Conservation (phyloP, 2,797 vertebrate species). For the Hydrocynus forskahlii region DNA sequence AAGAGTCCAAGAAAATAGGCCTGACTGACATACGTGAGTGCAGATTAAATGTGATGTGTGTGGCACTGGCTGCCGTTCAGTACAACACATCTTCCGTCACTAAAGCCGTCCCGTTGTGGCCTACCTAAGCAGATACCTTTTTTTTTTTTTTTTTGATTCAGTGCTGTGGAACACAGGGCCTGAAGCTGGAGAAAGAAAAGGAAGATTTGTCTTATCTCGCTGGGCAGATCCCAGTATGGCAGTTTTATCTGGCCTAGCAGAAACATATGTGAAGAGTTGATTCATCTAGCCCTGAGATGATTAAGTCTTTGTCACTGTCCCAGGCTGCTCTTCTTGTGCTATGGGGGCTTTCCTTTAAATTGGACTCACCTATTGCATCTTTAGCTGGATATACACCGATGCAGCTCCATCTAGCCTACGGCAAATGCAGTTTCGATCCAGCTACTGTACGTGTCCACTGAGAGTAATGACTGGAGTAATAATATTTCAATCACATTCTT, state of each 20-base stretch:
- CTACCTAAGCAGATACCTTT: slow-evolving; percentile 25
- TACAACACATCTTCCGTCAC: slow-evolving; percentile 42
- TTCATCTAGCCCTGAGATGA: slow-evolving; percentile 69
- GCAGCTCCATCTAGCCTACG: slow-evolving; percentile 32
- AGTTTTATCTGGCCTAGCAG: slow-evolving; percentile 69
- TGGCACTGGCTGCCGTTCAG: slow-evolving; percentile 18
- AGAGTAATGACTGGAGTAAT: slow-evolving; percentile 42
- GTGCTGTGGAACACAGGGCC: slow-evolving; percentile 43
- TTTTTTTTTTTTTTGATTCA: slow-evolving; percentile 34
- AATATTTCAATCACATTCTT: slow-evolving; percentile 20
- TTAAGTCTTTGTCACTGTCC: slow-evolving; percentile 72
- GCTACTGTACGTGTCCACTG: slow-evolving; percentile 24
- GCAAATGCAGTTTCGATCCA: slow-evolving; percentile 41
- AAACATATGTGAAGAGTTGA: slow-evolving; percentile 63
- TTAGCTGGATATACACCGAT: slow-evolving; percentile 56
- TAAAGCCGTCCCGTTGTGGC: slow-evolving; percentile 28
- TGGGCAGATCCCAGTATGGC: slow-evolving; percentile 69
- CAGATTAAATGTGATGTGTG: slow-evolving; percentile 32
- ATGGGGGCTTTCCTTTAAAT: slow-evolving; percentile 62
- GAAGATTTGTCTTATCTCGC: slow-evolving; percentile 72
- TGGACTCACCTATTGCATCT: slow-evolving; percentile 61
- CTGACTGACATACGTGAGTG: slow-evolving; percentile 23
- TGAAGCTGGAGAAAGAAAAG: slow-evolving; percentile 53
- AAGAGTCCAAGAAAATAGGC: slow-evolving; percentile 35
- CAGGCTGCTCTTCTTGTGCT: slow-evolving; percentile 62